Evolutionary conservation across 2,797 vertebrate species (phyloP).

Genomic region (Notoglanidium macrostoma): DNA sequence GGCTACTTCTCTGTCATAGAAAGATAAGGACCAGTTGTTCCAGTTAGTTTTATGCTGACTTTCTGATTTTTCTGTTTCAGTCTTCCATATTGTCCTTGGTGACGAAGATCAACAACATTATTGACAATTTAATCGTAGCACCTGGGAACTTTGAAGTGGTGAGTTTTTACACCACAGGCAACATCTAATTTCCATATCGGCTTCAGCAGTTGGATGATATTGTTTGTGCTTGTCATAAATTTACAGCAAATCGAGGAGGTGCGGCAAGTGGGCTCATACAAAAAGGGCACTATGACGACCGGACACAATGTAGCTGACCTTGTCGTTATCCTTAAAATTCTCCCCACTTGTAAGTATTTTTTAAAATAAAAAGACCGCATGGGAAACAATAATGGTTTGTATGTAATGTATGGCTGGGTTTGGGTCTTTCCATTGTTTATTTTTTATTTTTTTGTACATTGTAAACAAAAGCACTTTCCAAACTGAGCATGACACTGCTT

Average conservation of each 20-base stretch:
- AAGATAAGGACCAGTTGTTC: background rate
- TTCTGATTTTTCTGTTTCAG: constrained; percentile 64
- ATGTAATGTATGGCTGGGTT: background rate
- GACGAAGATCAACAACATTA: constrained; percentile 98
- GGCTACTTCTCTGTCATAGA: background rate
- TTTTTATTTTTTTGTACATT: background rate
- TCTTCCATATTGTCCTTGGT: constrained; percentile 96
- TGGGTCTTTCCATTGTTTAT: background rate
- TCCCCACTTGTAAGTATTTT: constrained; percentile 86
- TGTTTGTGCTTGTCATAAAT: background rate
- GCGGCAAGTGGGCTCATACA: constrained; percentile 96
- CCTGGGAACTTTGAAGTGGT: constrained; percentile 98
- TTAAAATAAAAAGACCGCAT: background rate
- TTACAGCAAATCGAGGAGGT: constrained; percentile 96
- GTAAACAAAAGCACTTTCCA: background rate
- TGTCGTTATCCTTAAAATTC: constrained; percentile 94
- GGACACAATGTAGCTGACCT: constrained; percentile 96
- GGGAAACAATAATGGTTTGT: background rate
- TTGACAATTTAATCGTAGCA: constrained; percentile 95
- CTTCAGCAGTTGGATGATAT: background rate
- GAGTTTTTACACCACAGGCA: constrained; percentile 59
- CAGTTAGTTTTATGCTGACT: background rate
- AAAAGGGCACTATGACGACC: constrained; percentile 96
- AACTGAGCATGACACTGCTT: background rate
- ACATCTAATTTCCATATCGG: background rate